These are phyloP conservation scores for Drosophila quadrilineata DNA, from an alignment of 1,140 invertebrate species.

Conservation along the genomic window DNA sequence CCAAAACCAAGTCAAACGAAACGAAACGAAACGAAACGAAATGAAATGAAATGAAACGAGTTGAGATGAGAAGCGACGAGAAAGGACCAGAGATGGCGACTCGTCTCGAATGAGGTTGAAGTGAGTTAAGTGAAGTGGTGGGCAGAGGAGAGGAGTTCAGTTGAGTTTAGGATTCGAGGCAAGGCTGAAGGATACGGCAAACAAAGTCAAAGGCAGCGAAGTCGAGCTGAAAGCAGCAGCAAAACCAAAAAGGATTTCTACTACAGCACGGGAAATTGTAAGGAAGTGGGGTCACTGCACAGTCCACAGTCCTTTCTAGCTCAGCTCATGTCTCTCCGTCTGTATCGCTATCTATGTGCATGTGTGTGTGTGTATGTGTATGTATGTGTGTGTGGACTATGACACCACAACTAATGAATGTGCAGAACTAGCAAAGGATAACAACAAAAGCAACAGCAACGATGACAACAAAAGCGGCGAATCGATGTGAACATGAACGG, in stretches of 20 bases:
- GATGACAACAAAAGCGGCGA: background rate
- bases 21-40: slow-evolving; percentile 20
- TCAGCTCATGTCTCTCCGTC: background rate
- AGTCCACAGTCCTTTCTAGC: too few relatives aligned
- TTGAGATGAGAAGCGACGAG: too few relatives aligned
- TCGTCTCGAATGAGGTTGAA: too few relatives aligned
- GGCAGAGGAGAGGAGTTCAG: background rate
- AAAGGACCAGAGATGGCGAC: too few relatives aligned
- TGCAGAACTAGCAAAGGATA: slow-evolving; percentile 25
- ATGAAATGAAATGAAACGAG: slow-evolving; percentile 27
- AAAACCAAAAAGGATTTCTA: slow-evolving; percentile 36
- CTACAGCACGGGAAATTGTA: slow-evolving; percentile 35
- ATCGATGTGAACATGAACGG: slow-evolving; percentile 1
- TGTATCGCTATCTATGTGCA: background rate
- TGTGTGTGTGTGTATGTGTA: background rate
- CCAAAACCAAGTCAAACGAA: slow-evolving; percentile 21
- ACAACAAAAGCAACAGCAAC: background rate
- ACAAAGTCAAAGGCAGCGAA: slow-evolving; percentile 22
- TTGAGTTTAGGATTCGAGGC: slow-evolving; percentile 29
- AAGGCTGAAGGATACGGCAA: slow-evolving; percentile 36
- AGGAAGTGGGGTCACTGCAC: slow-evolving; percentile 66
- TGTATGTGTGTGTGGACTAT: slow-evolving; percentile 23
- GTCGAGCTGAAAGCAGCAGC: slow-evolving; percentile 1
- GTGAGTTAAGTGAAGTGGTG: too few relatives aligned
- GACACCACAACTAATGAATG: slow-evolving; percentile 70